phyloP scores from a whole-genome alignment of 2,797 vertebrate genomes.

The Chanos chanos region DNA sequence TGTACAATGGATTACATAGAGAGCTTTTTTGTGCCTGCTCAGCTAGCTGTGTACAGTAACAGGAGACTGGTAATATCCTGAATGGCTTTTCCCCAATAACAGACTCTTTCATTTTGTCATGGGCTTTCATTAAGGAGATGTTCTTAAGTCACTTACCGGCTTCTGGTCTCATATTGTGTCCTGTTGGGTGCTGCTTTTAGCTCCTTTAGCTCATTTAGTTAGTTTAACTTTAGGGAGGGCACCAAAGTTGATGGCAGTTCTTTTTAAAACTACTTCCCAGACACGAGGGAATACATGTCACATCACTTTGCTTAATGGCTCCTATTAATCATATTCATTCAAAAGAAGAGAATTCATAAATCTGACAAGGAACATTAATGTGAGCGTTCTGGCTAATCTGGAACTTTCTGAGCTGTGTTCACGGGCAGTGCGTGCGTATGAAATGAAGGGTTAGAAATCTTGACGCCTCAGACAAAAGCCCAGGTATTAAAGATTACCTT shows the following conservation, averaged over 20 bases:
- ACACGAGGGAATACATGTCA: conserved; percentile 25
- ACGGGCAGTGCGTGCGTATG: not conserved
- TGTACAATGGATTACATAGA: conserved; percentile 56
- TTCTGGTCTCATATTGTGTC: conserved; percentile 22
- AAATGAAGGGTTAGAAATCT: not conserved
- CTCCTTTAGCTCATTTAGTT: not conserved
- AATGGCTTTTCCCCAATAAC: conserved; percentile 49
- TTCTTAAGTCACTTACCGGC: conserved; percentile 33
- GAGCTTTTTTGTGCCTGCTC: conserved; percentile 49
- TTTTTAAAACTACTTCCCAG: conserved; percentile 39
- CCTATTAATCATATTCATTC: conserved; percentile 60
- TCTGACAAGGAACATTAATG: conserved; percentile 54
- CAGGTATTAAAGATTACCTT: too few species aligned
- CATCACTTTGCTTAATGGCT: conserved; percentile 51
- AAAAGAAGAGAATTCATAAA: conserved; percentile 61
- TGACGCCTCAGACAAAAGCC: not conserved
- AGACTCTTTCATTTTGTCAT: conserved; percentile 46
- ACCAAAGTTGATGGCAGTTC: conserved; percentile 16
- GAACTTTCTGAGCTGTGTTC: not conserved
- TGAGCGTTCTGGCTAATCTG: not conserved
- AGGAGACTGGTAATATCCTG: conserved; percentile 47
- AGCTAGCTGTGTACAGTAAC: conserved; percentile 47
- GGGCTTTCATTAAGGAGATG: conserved; percentile 57
- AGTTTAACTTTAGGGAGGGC: not conserved
- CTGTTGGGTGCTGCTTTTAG: conserved; percentile 14